phyloP scores from a whole-genome alignment of 2,888 invertebrate genomes.

The Plusia festucae region DNA sequence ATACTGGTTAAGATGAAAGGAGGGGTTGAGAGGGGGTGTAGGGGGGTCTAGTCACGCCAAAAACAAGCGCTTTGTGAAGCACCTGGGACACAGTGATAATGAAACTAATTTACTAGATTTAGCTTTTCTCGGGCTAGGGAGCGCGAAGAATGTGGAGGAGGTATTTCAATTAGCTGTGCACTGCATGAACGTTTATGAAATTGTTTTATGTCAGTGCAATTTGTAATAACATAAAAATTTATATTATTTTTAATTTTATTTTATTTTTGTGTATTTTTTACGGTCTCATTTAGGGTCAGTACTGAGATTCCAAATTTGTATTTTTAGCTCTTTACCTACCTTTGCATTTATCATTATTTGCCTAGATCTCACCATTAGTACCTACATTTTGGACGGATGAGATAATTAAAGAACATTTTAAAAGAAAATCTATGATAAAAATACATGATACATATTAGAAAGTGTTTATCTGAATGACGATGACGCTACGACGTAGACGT shows the following conservation, averaged over 20 bases:
- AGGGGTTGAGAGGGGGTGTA: slow-evolving; percentile 24
- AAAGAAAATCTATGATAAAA: too few species aligned
- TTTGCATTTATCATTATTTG: too few species aligned
- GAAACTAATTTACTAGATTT: slow-evolving; percentile 76
- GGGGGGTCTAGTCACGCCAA: slow-evolving; percentile 50
- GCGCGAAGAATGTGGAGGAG: slow-evolving; percentile 42
- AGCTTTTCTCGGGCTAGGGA: slow-evolving; percentile 43
- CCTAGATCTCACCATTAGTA: too few species aligned
- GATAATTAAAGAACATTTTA: too few species aligned
- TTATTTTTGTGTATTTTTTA: too few species aligned
- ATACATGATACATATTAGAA: neutral
- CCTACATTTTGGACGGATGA: too few species aligned
- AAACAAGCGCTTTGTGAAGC: slow-evolving; percentile 65
- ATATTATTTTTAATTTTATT: too few species aligned
- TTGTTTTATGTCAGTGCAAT: slow-evolving; percentile 12
- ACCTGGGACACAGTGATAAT: slow-evolving; percentile 74
- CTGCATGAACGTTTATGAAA: neutral
- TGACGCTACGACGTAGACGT: slow-evolving; percentile 1
- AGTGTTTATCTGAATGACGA: neutral
- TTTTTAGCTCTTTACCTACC: too few species aligned
- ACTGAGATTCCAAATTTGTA: too few species aligned
- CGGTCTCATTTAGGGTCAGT: too few species aligned
- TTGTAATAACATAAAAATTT: neutral
- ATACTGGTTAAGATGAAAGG: slow-evolving; percentile 63
- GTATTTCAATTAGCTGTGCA: slow-evolving; percentile 40